Conservation (phyloP, 2,888 invertebrate genomes). For the Metalampra italica region DNA sequence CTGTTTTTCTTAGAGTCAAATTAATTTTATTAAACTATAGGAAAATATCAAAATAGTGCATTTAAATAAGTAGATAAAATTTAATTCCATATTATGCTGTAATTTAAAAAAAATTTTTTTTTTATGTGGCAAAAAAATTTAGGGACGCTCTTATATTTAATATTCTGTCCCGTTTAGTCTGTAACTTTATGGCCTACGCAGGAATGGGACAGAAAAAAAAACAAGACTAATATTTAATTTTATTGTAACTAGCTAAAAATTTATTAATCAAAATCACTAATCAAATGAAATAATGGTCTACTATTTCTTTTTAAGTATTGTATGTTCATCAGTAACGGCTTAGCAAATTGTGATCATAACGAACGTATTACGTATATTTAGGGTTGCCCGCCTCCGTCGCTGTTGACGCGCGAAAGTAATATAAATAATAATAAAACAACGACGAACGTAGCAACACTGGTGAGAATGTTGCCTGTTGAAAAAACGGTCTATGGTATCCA, state of each 20-base stretch:
- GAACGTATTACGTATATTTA: constrained; percentile 20
- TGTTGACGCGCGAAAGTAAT: not conserved
- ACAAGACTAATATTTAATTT: not conserved
- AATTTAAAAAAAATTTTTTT: no score
- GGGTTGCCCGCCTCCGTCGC: constrained; percentile 9
- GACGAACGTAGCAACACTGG: constrained; percentile 9
- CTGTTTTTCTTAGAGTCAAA: no score
- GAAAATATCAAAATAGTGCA: no score
- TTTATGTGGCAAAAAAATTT: no score
- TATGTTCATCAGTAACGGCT: constrained; percentile 11
- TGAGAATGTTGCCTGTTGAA: constrained; percentile 6
- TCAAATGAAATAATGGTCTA: no score
- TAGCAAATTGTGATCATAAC: constrained; percentile 19
- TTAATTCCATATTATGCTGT: no score
- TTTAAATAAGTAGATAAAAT: no score
- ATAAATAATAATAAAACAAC: constrained; percentile 1
- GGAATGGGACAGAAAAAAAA: not conserved
- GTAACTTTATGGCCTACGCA: not conserved
- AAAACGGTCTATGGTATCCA: constrained; percentile 3
- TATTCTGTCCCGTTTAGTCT: not conserved
- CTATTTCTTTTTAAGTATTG: no score
- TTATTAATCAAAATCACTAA: no score
- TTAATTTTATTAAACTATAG: no score
- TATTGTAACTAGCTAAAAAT: no score
- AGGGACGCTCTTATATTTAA: not conserved